A percentile compares a stretch with the other conserved stretches of the same genome.
Conservation (phyloP, 2,888 invertebrate species). For the Tenthredo notha region DNA sequence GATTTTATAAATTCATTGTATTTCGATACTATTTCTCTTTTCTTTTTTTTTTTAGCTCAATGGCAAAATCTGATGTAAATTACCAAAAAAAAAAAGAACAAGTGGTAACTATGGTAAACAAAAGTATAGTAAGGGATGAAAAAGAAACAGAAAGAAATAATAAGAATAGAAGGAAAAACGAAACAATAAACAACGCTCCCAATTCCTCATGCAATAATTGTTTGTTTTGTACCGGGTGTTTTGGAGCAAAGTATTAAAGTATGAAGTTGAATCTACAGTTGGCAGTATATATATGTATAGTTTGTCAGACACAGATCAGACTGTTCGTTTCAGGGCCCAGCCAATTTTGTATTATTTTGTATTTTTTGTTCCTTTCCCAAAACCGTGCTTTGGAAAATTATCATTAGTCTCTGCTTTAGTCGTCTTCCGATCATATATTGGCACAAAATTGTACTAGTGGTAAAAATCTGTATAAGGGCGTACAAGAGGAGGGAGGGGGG, state of each 20-base stretch:
- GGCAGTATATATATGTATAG: constrained; percentile 20
- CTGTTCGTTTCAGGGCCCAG: constrained; percentile 49
- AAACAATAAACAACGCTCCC: not conserved
- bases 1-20: constrained; percentile 9
- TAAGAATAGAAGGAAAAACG: not conserved
- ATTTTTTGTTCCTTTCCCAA: not conserved
- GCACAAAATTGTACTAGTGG: constrained; percentile 76
- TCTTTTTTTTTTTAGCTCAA: not conserved
- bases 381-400: constrained; percentile 19
- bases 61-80: not conserved
- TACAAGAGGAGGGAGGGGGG: constrained; percentile 33
- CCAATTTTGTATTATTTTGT: not conserved
- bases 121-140: not conserved
- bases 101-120: not conserved
- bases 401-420: constrained; percentile 63
- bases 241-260: constrained; percentile 26
- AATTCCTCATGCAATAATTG: constrained; percentile 30
- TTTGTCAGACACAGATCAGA: constrained; percentile 36
- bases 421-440: constrained; percentile 71
- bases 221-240: constrained; percentile 15
- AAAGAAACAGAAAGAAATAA: not conserved
- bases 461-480: constrained; percentile 63
- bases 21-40: not conserved
- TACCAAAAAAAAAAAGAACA: constrained; percentile 18
- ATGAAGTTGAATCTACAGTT: constrained; percentile 32